Evolutionary conservation across 2,888 invertebrate genomes (phyloP).

Genomic region (Notocelia uddmanniana): DNA sequence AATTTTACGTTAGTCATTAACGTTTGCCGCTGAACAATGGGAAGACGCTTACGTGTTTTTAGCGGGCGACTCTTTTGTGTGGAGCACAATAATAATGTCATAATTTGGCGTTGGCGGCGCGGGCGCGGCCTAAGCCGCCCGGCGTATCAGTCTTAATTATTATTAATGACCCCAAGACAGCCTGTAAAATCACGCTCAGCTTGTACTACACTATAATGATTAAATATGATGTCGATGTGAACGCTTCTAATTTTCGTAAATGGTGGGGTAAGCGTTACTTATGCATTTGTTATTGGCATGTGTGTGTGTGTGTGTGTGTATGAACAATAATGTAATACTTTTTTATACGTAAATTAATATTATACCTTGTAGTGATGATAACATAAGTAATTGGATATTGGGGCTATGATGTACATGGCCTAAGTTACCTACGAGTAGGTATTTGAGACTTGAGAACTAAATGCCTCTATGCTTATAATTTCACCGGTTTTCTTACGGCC

Average conservation of each 20-base stretch:
- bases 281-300: neutral
- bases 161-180: conserved; percentile 72
- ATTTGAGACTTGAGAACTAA: no score
- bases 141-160: conserved; percentile 71
- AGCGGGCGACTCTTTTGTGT: conserved; percentile 67
- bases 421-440: no score
- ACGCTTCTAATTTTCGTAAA: conserved; percentile 31
- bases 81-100: conserved; percentile 74
- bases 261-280: neutral
- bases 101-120: conserved; percentile 69
- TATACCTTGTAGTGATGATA: no score
- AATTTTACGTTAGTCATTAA: conserved; percentile 62
- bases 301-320: no score
- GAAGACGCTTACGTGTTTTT: conserved; percentile 68
- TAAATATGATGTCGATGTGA: conserved; percentile 42
- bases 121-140: conserved; percentile 58
- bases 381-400: no score
- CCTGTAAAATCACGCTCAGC: conserved; percentile 65
- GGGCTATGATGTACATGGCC: no score
- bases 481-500: no score
- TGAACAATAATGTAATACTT: neutral
- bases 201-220: conserved; percentile 43
- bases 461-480: no score
- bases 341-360: no score
- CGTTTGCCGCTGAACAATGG: conserved; percentile 68